Evolutionary conservation across 2,888 invertebrate species (phyloP), one percentile per base, ranked within the genome.

Genomic region (Scaptomyza flava): DNA sequence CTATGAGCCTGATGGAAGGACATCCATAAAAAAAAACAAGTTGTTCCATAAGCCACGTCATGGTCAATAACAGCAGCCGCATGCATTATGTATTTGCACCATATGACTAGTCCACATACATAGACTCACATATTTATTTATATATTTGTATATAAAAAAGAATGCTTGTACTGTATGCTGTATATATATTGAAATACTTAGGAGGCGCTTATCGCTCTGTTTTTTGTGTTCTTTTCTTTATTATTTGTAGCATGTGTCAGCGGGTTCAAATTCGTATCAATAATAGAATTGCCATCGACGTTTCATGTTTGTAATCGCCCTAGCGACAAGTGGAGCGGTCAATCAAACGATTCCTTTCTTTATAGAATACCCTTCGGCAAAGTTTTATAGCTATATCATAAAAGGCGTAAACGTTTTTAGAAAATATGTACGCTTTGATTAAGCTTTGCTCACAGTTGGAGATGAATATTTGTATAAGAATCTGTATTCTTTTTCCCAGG

Each of bases 251-350:
- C 38, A 36, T 60, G 56, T 78, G 87, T 81, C 84, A 87, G 85
- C 57, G 72, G 47, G 82, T 82, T 82, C 82, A 82, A 73, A 74
- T 57, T 66, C 79, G 69, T 82, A 82, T 82, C 82, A 87, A 71
- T 48, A 14, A 41, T 59, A 66, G 59, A 51, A 70, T 51, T 61
- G 34, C 6, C 46, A 34, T 14, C 41, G 58, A 50, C 57, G 45
- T 50, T 75, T 33, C 50, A 51, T 14, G 48, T 8, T 33, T 47
- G 38, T 31, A 42, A 46, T 64, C 34, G 54, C 38, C 62, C 27
- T 61, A 53, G 79, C 75, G 63, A 79, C 74, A 74, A 60, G 9
- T 53, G 27, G 2, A 33, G 53, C 65, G 14, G 9, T 33, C 65
- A 34, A 11, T 34, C 46, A 23, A 51, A 33, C 47, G 30, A 47